Base-by-base conservation (phyloP, 1,140 invertebrate genomes). In the Chionoecetes opilio region DNA sequence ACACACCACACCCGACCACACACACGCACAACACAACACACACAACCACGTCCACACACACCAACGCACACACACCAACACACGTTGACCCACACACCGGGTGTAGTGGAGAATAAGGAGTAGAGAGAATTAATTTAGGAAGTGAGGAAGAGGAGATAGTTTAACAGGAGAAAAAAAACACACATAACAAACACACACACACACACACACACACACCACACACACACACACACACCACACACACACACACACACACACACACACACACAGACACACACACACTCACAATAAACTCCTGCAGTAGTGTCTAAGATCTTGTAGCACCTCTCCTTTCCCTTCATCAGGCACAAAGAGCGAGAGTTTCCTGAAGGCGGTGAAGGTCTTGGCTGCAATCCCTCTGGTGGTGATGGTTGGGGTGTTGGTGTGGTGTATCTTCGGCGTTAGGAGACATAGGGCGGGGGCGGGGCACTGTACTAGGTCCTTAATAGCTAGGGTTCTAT, bases 271-370 rank as follows among this genome's bases (percentile, higher is more conserved):
- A 35, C 26, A 37, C 8, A 37, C 2, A 21, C 3, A 41, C 32
- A 88, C 86, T 88, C 38, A 88, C 86, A 88, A 2, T 3, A 88
- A 41, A 35, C 35, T 88, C 37, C 35, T 88, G 35, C 86, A 88
- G 86, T 88, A 88, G 3, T 41, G 34, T 38, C 86, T 37, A 26
- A 88, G 21, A 35, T 88, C 86, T 26, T 29, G 32, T 0, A 17
- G 21, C 26, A 26, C 17, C 3, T 2, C 17, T 0, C 35, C 32
- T 26, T 14, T 35, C 17, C 26, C 38, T 0, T 0, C n/a, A 1
- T 37, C 21, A 53, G 8, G 21, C 21, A 21, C 86, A 37, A 35
- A 8, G 35, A 6, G 26, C 21, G 5, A 38, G 21, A 2, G 35
- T 88, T 8, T 41, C 5, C 34, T 88, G 35, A 29, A 35, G 35